Base-by-base conservation (phyloP, 1,140 invertebrate genomes). In the Drosophila lowei region DNA sequence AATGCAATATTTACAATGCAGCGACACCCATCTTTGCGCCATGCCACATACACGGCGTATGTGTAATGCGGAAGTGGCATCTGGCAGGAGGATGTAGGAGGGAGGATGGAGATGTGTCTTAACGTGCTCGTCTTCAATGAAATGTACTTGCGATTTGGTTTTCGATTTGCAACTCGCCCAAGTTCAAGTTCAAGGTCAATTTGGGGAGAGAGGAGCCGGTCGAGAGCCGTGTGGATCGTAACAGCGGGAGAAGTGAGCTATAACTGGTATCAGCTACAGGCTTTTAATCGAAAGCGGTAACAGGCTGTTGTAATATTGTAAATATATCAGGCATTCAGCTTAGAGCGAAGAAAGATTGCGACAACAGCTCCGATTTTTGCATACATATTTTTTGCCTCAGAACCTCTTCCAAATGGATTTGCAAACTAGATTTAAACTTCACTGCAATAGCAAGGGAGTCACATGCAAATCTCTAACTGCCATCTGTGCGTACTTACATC, bases 1-100 rank as follows among this genome's bases (percentile, higher is more conserved):
- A 49, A 56, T 77, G 81, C 77, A 86, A 61, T 73, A 73, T 86
- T 85, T 80, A 81, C 77, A 77, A 63, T 77, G 54, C 57, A 86
- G 53, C 77, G 59, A 74, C 81, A 74, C 77, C 77, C 73, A 86
- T 85, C 53, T 70, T 43, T 38, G 53, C 65, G 77, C 72, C 57
- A 21, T 50, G 30, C 57, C 38, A 42, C 50, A 38, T 30, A 68
- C 63, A 38, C 53, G 68, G 57, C 74, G 78, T 77, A 80, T 80
- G 18, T 18, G 18, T 18, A 18, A 18, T 18, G 18, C 18, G 78
- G 73, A 68, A 80, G 55, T 49, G 5, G 18, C 41, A 34, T 41
- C 58, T 77, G 62, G 38, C 23, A 18, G 47, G 25, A n/a, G 42
- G 15, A 38, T 44, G 30, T 2, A 18, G 16, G 21, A 30, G 44